Base-by-base conservation (phyloP, 2,888 invertebrate genomes). In the Teinopalpus imperialis region DNA sequence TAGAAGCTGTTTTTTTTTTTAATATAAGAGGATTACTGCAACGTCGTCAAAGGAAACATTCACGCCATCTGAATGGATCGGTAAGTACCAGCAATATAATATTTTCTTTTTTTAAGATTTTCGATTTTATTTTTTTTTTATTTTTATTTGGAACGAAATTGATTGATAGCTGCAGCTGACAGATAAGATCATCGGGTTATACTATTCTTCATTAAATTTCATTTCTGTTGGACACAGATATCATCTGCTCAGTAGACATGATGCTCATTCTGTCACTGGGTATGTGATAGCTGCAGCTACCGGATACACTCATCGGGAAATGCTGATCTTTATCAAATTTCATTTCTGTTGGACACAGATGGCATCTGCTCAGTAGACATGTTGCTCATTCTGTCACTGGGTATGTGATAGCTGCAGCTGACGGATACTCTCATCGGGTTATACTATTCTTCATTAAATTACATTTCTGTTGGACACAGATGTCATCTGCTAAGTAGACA, bases 231-330 rank as follows among this genome's bases (percentile, higher is more conserved):
- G 48, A 31, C 31, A 14, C n/a, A 45, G 56, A 49, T 10, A 12
- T 53, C 44, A 48, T 16, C 40, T 2, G 21, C 34, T 46, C 51
- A 51, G 52, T 47, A 42, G 53, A 50, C 48, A 53, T 29, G 8
- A n/a, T n/a, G n/a, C n/a, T 4, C 20, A 48, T 44, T 54, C 52
- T 56, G 57, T 56, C 57, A 59, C 61, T 63, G 57, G 56, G 54
- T 50, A 14, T 39, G 20, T 53, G n/a, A n/a, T n/a, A n/a, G n/a
- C n/a, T n/a, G n/a, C n/a, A n/a, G n/a, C n/a, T n/a, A n/a, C n/a
- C n/a, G n/a, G n/a, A n/a, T n/a, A n/a, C n/a, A n/a, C n/a, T n/a
- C n/a, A n/a, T n/a, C n/a, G n/a, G n/a, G n/a, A n/a, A n/a, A n/a
- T n/a, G n/a, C n/a, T n/a, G n/a, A n/a, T n/a, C n/a, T n/a, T n/a